These are phyloP conservation scores for Carassius carassius DNA, from an alignment of 2,113 vertebrate genomes.

Conservation along the genomic window DNA sequence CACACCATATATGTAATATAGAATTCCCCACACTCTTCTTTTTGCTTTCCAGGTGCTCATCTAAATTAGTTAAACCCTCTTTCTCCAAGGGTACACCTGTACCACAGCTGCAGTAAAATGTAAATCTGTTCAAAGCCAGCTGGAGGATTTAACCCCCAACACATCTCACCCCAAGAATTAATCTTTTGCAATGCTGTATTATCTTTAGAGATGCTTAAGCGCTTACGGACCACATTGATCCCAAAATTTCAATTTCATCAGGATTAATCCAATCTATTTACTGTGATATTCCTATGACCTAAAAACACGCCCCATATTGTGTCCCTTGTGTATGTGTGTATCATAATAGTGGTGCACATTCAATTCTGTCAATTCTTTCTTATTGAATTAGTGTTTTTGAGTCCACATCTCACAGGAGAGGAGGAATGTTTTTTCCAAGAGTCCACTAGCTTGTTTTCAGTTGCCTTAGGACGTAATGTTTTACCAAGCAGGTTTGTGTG, in stretches of 20 bases:
- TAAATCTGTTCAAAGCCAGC: conserved; percentile 46
- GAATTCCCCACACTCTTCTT: not conserved
- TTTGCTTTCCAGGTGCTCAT: not conserved
- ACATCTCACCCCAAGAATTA: conserved; percentile 52
- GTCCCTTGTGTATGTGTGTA: conserved; percentile 3
- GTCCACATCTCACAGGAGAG: conserved; percentile 42
- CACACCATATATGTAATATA: not conserved
- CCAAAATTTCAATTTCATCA: conserved; percentile 53
- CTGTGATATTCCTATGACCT: conserved; percentile 11
- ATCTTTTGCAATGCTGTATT: conserved; percentile 53
- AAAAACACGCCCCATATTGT: not conserved
- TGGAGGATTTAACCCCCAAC: conserved; percentile 55
- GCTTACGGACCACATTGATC: conserved; percentile 51
- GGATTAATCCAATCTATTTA: conserved; percentile 49
- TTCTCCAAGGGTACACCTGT: not conserved
- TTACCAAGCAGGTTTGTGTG: conserved; percentile 12
- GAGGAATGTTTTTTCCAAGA: conserved; percentile 46
- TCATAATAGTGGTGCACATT: not conserved
- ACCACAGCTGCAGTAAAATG: conserved; percentile 6
- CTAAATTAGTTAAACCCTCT: not conserved
- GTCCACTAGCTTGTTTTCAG: conserved; percentile 43
- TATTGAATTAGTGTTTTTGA: not conserved
- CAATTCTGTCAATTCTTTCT: not conserved
- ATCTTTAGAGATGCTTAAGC: conserved; percentile 53
- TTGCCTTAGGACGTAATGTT: conserved; percentile 36